Conservation (phyloP, 64 coral and sea anemone species). For the Orbicella faveolata region DNA sequence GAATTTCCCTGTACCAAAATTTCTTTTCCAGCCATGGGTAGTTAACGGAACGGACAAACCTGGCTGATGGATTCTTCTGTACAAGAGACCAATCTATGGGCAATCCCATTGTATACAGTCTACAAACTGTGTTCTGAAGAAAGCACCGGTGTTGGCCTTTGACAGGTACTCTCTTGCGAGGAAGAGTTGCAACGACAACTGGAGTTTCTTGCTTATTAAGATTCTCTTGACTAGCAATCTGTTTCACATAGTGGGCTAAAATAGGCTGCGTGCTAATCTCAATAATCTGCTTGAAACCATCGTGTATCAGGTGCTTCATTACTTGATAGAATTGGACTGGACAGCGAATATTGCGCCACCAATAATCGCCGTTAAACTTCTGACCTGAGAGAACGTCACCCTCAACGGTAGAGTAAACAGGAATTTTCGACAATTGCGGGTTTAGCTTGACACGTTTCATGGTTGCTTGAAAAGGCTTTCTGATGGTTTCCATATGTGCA, state of each 20-base stretch:
- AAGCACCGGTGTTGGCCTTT: constrained; percentile 50
- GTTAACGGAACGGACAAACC: constrained; percentile 46
- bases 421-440: constrained; percentile 36
- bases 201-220: too few relatives aligned
- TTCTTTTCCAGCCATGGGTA: constrained; percentile 68
- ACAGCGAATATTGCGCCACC: constrained; percentile 77
- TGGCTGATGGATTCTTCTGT: constrained; percentile 11
- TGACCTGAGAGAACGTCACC: constrained; percentile 33
- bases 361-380: constrained; percentile 37
- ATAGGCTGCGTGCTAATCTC: constrained; percentile 70
- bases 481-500: constrained; percentile 59
- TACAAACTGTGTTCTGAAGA: constrained; percentile 55
- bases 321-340: constrained; percentile 64
- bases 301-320: constrained; percentile 16
- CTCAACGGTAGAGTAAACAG: constrained; percentile 61
- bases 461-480: constrained; percentile 20
- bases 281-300: constrained; percentile 56
- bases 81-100: constrained; percentile 55
- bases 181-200: constrained; percentile 45
- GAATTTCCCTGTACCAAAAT: constrained; percentile 52
- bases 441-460: constrained; percentile 1
- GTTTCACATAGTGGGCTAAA: constrained; percentile 55
- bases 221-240: constrained; percentile 60
- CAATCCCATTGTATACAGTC: constrained; percentile 40
- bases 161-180: constrained; percentile 45